Conservation (phyloP, 1,140 invertebrate genomes). For the Triops cancriformis region DNA sequence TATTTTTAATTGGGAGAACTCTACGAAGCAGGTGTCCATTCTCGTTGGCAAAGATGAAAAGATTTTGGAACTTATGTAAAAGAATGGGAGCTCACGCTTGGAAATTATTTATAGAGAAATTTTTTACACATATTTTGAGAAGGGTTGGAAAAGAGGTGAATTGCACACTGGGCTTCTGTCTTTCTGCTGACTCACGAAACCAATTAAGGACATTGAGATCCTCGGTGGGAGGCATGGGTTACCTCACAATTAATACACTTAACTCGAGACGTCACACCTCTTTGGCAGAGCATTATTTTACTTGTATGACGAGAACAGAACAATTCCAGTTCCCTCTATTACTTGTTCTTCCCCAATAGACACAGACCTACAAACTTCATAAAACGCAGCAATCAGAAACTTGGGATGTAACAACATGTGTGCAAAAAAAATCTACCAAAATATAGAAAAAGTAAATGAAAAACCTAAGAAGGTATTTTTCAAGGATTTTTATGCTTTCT, state of each 20-base stretch:
- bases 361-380: too few species aligned
- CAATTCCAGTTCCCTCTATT: neutral
- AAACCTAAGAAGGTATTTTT: too few species aligned
- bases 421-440: too few species aligned
- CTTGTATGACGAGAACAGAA: neutral
- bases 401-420: too few species aligned
- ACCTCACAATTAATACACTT: slow-evolving; percentile 14
- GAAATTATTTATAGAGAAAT: neutral
- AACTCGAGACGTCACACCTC: neutral
- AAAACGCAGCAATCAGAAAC: too few species aligned
- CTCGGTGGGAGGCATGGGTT: slow-evolving; percentile 3
- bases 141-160: neutral
- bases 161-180: neutral
- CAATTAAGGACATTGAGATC: slow-evolving; percentile 14
- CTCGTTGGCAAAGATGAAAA: neutral
- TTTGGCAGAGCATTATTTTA: neutral
- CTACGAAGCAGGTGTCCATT: neutral
- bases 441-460: too few species aligned
- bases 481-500: too few species aligned
- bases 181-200: slow-evolving; percentile 10
- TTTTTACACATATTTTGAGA: neutral
- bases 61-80: neutral
- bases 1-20: neutral
- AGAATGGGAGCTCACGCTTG: neutral
- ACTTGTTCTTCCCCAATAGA: neutral